Base-by-base conservation (phyloP, 2,888 invertebrate genomes). In the Melipona beecheii region DNA sequence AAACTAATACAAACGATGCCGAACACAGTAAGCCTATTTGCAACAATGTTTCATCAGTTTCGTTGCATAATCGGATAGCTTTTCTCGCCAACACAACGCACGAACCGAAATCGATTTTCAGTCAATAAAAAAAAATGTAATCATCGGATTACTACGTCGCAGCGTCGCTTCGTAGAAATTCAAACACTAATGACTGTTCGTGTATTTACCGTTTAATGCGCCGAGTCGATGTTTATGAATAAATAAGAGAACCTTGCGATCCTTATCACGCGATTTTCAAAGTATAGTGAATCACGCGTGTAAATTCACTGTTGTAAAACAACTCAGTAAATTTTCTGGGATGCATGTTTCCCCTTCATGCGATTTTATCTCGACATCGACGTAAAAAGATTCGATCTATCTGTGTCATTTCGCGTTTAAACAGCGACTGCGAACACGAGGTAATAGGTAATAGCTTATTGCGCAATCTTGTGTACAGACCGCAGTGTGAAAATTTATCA, bases 151-250 rank as follows among this genome's bases (percentile, higher is more conserved):
- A 54, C 54, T 13, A 13, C 58, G 1, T 49, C 50, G 43, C 54
- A n/a, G 24, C n/a, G 36, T 31, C 43, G 58, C 24, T 69, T 56
- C 52, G 11, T 21, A 43, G 65, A 65, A 71, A 66, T 49, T 73
- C 4, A 17, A 27, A 43, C 27, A 43, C 27, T 71, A 58, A 62
- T 62, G n/a, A 43, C 0, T 15, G n/a, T 11, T 27, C 4, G 13
- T 21, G 36, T 21, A 21, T 3, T 11, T 31, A 21, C 21, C n/a
- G 24, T 54, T 66, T 52, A 60, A 65, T 43, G 9, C 31, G 43
- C 0, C 52, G 24, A 68, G 69, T 69, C 66, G 60, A 81, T 65
- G 24, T 64, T 74, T 66, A 27, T 49, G 72, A 78, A 66, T 72
- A 68, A 78, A 54, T 62, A 60, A 79, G 36, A 36, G 21, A 24